Evolutionary conservation across 2,113 vertebrate genomes (phyloP).

Genomic region (Chaetura pelagica): DNA sequence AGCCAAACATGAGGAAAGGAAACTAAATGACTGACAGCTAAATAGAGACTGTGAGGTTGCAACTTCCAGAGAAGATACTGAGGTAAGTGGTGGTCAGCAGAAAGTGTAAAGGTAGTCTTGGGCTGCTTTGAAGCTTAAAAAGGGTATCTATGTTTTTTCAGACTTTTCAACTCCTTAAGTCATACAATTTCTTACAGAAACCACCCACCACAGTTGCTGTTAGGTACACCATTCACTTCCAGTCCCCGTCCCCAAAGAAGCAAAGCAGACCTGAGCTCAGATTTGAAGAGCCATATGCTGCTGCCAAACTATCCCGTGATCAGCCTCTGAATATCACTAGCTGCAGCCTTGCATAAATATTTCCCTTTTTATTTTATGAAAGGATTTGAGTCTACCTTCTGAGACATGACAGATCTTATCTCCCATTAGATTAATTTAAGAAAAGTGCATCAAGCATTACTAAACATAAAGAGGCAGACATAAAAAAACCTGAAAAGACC

Average conservation of each 20-base stretch:
- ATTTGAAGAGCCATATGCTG: accelerated
- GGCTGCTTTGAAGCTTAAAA: neutral
- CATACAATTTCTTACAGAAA: neutral
- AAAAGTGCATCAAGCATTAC: neutral
- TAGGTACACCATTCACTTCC: neutral
- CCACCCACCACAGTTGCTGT: neutral
- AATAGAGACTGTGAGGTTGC: neutral
- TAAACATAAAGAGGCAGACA: neutral
- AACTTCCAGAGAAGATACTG: neutral
- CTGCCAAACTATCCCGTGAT: neutral
- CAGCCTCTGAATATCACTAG: neutral
- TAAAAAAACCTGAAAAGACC: neutral
- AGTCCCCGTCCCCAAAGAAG: neutral
- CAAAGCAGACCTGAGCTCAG: neutral
- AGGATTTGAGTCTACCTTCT: neutral
- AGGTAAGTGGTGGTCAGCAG: neutral
- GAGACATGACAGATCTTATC: neutral
- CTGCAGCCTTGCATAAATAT: neutral
- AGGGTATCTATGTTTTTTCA: neutral
- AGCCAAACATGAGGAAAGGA: neutral
- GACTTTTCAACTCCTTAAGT: neutral
- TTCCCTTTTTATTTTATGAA: neutral
- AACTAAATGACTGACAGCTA: neutral
- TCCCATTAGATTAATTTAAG: slow-evolving; percentile 6
- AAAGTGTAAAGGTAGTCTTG: neutral